Percentiles rank a stretch among this genome's conserved stretches.
These are phyloP conservation scores for Trichonephila clavipes DNA, from an alignment of 1,140 invertebrate genomes.

Conservation along the genomic window DNA sequence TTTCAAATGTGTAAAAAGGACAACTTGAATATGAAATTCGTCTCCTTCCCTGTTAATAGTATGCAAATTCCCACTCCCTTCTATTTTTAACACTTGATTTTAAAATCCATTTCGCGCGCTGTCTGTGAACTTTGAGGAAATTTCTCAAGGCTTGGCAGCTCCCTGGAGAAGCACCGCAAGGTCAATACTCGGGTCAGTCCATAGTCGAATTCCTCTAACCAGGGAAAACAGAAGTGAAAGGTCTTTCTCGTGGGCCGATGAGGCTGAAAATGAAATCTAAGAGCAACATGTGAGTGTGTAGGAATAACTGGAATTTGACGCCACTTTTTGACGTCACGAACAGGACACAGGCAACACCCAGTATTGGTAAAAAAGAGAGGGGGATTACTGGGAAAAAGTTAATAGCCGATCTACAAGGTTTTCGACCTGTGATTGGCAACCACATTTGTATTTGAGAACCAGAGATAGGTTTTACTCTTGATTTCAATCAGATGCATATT, in stretches of 20 bases:
- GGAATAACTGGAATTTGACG: constrained; percentile 37
- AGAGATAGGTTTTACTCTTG: too few species aligned
- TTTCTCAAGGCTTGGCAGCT: background rate
- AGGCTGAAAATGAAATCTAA: constrained; percentile 18
- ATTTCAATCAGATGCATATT: too few species aligned
- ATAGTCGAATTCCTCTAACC: background rate
- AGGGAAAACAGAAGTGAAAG: background rate
- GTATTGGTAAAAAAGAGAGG: constrained; percentile 15
- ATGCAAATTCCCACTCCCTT: too few species aligned
- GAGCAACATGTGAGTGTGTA: constrained; percentile 20
- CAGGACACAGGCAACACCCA: constrained; percentile 36
- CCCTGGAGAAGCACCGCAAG: background rate
- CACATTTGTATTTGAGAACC: too few species aligned
- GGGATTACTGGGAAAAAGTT: constrained; percentile 7
- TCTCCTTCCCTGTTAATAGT: too few species aligned
- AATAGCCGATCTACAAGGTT: constrained; percentile 6
- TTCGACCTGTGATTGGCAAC: background rate
- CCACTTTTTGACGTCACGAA: constrained; percentile 16
- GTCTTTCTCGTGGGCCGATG: constrained; percentile 8
- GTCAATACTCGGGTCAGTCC: constrained; percentile 8
- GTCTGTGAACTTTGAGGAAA: background rate
- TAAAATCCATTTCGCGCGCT: too few species aligned
- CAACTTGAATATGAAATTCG: too few species aligned
- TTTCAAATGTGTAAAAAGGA: too few species aligned
- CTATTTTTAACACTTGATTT: too few species aligned